Evolutionary conservation across 2,797 vertebrate genomes (phyloP).

Genomic region (Psittacula derbiana): DNA sequence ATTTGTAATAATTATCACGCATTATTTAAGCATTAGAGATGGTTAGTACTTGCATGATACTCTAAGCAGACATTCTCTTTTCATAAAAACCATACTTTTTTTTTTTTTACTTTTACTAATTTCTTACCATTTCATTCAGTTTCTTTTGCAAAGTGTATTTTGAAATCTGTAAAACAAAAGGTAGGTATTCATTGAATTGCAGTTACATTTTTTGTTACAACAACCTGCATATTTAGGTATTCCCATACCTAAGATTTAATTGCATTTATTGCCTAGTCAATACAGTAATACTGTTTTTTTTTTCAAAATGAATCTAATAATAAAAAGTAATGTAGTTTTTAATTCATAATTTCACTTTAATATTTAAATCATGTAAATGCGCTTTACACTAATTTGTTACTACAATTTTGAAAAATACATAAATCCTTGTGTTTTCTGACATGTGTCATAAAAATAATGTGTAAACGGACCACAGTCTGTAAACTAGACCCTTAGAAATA

Average conservation of each 20-base stretch:
- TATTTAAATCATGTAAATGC: not conserved
- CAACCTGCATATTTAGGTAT: not conserved
- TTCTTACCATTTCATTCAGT: conserved; percentile 91
- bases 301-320: not conserved
- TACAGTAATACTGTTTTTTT: not conserved
- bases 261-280: not conserved
- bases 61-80: not conserved
- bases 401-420: not conserved
- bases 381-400: not conserved
- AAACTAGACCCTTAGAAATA: not conserved
- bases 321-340: not conserved
- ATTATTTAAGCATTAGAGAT: not conserved
- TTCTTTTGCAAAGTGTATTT: conserved; percentile 94
- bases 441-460: not conserved
- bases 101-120: not conserved
- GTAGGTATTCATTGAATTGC: not conserved
- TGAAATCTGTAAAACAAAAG: conserved; percentile 84
- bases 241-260: not conserved
- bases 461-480: not conserved
- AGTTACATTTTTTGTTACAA: not conserved
- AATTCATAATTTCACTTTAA: not conserved
- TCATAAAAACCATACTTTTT: not conserved
- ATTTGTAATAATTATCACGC: not conserved
- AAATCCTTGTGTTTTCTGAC: not conserved
- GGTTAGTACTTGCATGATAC: not conserved